These are phyloP conservation scores for Brevipalpus yothersi DNA, from an alignment of 1,140 invertebrate genomes.

Conservation along the genomic window DNA sequence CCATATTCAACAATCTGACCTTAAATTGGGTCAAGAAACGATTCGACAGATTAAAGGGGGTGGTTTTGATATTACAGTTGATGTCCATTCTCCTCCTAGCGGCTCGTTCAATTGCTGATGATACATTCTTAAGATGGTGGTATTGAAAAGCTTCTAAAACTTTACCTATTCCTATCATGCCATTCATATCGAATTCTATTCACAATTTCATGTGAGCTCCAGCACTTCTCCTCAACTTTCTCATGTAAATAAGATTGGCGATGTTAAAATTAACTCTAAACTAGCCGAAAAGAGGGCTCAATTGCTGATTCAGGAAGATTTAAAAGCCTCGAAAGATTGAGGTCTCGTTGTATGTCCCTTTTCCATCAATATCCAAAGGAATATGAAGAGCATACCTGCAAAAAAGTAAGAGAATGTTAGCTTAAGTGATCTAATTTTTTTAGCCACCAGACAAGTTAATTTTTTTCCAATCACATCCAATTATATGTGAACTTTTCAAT, in stretches of 20 bases:
- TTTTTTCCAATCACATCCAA: too few relatives aligned
- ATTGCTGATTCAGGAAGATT: slow-evolving; percentile 31
- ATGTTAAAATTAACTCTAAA: slow-evolving; percentile 33
- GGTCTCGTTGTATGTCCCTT: slow-evolving; percentile 58
- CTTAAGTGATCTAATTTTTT: too few relatives aligned
- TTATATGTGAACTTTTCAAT: too few relatives aligned
- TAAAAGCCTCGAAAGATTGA: slow-evolving; percentile 50
- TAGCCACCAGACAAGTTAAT: too few relatives aligned
- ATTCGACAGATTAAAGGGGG: slow-evolving; percentile 3
- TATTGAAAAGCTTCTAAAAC: slow-evolving; percentile 23
- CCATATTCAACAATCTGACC: not conserved
- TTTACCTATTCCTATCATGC: slow-evolving; percentile 38
- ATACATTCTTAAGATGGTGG: slow-evolving; percentile 6
- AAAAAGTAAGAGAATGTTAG: not conserved
- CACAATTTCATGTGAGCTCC: not conserved
- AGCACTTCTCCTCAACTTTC: slow-evolving; percentile 53
- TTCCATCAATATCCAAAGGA: slow-evolving; percentile 49
- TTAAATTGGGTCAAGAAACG: not conserved
- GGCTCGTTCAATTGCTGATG: slow-evolving; percentile 1
- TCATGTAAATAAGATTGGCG: slow-evolving; percentile 48
- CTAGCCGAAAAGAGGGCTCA: slow-evolving; percentile 34
- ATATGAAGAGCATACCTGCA: slow-evolving; percentile 35
- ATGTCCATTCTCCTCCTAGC: slow-evolving; percentile 1
- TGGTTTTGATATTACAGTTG: slow-evolving; percentile 5
- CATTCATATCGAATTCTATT: not conserved